These are phyloP conservation scores for Halcyon malimbica DNA, from an alignment of 2,113 vertebrate species.

Conservation along the genomic window DNA sequence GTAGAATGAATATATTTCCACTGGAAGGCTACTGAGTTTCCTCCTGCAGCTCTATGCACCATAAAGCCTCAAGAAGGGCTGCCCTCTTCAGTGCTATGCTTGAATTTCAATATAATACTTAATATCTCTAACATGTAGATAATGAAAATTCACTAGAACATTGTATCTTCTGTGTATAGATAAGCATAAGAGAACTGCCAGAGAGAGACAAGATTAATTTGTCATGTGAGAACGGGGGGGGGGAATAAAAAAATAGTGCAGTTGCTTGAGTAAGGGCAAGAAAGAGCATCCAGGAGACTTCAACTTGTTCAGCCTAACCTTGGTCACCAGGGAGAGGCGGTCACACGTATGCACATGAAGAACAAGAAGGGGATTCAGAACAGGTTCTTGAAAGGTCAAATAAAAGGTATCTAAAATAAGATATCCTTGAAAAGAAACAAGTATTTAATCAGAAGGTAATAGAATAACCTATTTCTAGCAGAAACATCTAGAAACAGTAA, in stretches of 20 bases:
- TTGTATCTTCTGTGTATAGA: neutral
- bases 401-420: neutral
- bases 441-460: neutral
- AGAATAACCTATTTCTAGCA: neutral
- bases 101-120: neutral
- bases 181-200: neutral
- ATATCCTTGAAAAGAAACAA: neutral
- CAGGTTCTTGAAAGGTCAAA: neutral
- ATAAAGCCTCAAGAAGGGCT: neutral
- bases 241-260: neutral
- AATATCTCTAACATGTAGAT: neutral
- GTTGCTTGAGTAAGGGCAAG: neutral
- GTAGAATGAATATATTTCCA: neutral
- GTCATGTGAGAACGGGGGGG: neutral
- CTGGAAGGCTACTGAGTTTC: neutral
- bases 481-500: neutral
- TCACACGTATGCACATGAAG: neutral
- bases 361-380: neutral
- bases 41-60: neutral
- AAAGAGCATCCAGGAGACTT: neutral
- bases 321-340: neutral
- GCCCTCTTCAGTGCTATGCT: accelerated
- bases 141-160: neutral
- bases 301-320: neutral
- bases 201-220: neutral